Evolutionary conservation across 2,113 vertebrate genomes (phyloP), one percentile per base, ranked within the genome.

Genomic region (Megatriorchis doriae): DNA sequence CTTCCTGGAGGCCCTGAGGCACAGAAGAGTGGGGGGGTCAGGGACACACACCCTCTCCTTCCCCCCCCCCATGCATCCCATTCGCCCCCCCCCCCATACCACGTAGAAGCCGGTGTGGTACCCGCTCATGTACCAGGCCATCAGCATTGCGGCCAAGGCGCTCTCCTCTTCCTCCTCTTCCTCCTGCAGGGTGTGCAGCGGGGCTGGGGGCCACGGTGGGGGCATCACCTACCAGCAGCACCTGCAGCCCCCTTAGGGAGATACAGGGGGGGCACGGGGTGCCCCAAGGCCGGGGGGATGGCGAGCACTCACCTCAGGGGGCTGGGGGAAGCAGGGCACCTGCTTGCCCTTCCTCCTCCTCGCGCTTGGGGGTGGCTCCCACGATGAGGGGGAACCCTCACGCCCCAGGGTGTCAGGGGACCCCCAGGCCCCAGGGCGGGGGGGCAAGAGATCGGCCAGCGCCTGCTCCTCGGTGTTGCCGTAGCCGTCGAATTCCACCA

Each of bases 51-150:
- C 26, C 45, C 31, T 19, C 14, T 47, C 31, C 36, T 48, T 52
- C 58, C 45, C 36, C 87, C 36, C 78, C 38, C 22, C 11, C 5
- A 36, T 17, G 6, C 25, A 13, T 5, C 31, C 52, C 59, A 4
- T 3, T 10, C 7, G 1, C 13, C 42, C 27, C 13, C 20, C 20
- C 4, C 13, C 20, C 20, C 4, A 1, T 72, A 72, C 98, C 98
- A 98, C 43, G 81, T 96, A 98, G 86, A 86, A 97, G 73, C 98
- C 98, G 3, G 98, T 98, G 93, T 98, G 96, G 90, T 98, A 98
- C 18, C 98, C 98, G 5, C 97, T 98, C 94, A 97, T 95, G 96
- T 98, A 98, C 98, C 98, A 98, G 83, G 97, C 92, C 94, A 98
- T 97, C 81, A 98, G 90, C 97, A 98, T 97, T 48, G 86, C 87